These are phyloP conservation scores for Orchestia grillus DNA, from an alignment of 1,140 invertebrate genomes.

Conservation along the genomic window DNA sequence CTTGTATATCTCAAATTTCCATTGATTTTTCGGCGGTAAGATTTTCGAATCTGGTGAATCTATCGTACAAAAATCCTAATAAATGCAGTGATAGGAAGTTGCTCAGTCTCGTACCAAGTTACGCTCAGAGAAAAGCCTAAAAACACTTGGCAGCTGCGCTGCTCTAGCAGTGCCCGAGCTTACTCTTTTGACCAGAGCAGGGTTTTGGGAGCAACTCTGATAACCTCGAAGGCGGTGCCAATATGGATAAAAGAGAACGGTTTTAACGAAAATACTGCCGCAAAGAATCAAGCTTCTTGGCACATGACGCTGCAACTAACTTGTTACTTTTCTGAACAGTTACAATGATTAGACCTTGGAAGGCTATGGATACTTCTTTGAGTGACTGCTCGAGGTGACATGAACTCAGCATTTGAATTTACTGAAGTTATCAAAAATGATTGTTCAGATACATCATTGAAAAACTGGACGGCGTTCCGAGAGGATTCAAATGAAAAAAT, in stretches of 20 bases:
- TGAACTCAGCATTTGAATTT: background rate
- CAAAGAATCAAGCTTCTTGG: background rate
- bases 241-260: slow-evolving; percentile 34
- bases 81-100: background rate
- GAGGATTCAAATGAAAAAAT: background rate
- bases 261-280: slow-evolving; percentile 1
- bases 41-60: background rate
- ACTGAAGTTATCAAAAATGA: background rate
- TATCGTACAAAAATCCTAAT: background rate
- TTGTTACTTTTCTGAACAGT: background rate
- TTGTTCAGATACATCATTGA: background rate
- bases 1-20: too few relatives aligned
- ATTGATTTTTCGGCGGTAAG: too few relatives aligned
- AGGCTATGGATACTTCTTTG: background rate
- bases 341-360: background rate
- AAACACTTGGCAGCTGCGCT: slow-evolving; percentile 63
- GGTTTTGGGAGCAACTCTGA: background rate
- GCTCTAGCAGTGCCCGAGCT: background rate
- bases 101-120: background rate
- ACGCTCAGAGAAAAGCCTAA: slow-evolving; percentile 60
- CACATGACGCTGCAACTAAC: background rate
- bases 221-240: slow-evolving; percentile 41
- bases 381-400: background rate
- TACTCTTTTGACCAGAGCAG: slow-evolving; percentile 14
- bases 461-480: background rate